Evolutionary conservation across 53 echinoderm and acorn worm species (phyloP).

Genomic region (Luidia sarsii): DNA sequence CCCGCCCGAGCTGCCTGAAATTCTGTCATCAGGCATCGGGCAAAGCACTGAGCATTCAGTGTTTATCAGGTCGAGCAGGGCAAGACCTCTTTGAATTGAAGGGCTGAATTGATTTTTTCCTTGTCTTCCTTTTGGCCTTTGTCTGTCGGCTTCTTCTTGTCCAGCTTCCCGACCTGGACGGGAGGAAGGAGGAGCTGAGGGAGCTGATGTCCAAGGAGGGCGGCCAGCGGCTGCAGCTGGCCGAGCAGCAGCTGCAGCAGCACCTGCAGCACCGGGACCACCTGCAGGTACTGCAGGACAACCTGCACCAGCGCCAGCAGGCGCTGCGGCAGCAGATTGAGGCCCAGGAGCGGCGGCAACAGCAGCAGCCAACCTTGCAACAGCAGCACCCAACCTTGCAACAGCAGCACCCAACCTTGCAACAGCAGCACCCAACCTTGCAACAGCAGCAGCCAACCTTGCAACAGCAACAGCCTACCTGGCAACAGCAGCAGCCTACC

Average conservation of each 20-base stretch:
- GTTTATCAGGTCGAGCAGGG: too few relatives aligned
- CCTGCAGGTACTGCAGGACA: constrained; percentile 53
- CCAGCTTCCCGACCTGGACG: constrained; percentile 43
- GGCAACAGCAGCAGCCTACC: background rate
- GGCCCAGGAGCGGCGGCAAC: constrained; percentile 25
- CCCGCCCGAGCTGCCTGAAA: too few relatives aligned
- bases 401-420: too few relatives aligned
- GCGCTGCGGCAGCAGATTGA: constrained; percentile 41
- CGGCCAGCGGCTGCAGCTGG: constrained; percentile 58
- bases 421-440: too few relatives aligned
- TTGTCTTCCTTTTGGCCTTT: background rate
- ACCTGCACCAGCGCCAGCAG: constrained; percentile 43
- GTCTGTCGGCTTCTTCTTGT: too few relatives aligned
- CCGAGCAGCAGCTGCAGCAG: constrained; percentile 48
- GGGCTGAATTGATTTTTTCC: background rate
- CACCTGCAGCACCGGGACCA: constrained; percentile 47
- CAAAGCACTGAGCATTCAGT: too few relatives aligned
- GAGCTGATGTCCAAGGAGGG: constrained; percentile 60
- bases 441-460: constrained; percentile 11
- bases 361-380: constrained; percentile 9
- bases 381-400: too few relatives aligned
- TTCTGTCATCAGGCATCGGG: too few relatives aligned
- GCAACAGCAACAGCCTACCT: background rate
- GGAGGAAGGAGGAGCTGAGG: constrained; percentile 52
- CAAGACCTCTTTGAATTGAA: background rate